Evolutionary conservation across 2,113 vertebrate species (phyloP).

Genomic region (Gymnarchus niloticus): DNA sequence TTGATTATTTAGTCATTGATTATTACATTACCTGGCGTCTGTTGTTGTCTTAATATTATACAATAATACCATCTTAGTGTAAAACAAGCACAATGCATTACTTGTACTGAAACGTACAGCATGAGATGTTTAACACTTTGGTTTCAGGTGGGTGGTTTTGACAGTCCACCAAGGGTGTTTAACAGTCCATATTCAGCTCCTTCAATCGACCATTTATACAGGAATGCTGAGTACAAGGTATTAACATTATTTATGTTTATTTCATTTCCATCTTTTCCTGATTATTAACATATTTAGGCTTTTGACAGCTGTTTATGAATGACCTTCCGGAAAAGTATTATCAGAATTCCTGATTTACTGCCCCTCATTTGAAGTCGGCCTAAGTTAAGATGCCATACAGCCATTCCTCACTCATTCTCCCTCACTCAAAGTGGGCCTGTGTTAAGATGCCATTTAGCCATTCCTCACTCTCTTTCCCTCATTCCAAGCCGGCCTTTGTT

Average conservation of each 20-base stretch:
- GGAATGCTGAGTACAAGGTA: conserved; percentile 62
- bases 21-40: too few relatives aligned
- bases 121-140: background rate
- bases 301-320: background rate
- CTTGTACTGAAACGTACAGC: background rate
- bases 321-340: background rate
- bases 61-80: too few relatives aligned
- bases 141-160: conserved; percentile 40
- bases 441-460: too few relatives aligned
- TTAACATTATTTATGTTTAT: background rate
- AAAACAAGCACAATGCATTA: background rate
- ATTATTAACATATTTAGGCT: background rate
- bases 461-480: too few relatives aligned
- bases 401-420: too few relatives aligned
- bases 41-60: too few relatives aligned
- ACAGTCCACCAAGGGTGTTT: conserved; percentile 55
- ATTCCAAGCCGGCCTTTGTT: too few relatives aligned
- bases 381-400: too few relatives aligned
- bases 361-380: too few relatives aligned
- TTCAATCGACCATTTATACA: conserved; percentile 50
- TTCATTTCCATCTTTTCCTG: background rate
- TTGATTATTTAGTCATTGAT: too few relatives aligned
- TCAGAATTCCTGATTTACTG: background rate
- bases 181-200: conserved; percentile 59
- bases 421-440: too few relatives aligned